Percentiles rank a stretch among this genome's conserved stretches.
Conservation (phyloP, 1,140 invertebrate species). For the Caenorhabditis tropicalis region DNA sequence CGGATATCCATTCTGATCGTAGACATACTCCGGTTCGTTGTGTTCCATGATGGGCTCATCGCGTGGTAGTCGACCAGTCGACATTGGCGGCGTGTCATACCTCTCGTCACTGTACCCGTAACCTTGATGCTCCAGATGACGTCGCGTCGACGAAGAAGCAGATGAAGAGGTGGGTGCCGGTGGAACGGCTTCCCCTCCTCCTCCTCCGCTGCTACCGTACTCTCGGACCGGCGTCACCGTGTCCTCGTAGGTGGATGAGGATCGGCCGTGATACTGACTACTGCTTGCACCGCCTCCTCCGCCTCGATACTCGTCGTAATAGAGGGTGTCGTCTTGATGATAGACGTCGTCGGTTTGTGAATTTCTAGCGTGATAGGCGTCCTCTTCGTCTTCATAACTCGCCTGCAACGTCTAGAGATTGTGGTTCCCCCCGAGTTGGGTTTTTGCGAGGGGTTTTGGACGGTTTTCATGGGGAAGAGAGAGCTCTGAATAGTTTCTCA, state of each 20-base stretch:
- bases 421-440: not conserved
- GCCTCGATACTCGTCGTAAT: not conserved
- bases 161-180: not conserved
- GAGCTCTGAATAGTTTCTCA: no score
- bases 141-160: not conserved
- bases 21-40: constrained; percentile 7
- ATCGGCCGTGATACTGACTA: not conserved
- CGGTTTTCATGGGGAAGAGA: no score
- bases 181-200: not conserved
- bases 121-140: not conserved
- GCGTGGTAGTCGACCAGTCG: not conserved
- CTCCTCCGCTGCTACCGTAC: not conserved
- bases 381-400: constrained; percentile 65
- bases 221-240: constrained; percentile 32
- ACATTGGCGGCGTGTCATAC: not conserved
- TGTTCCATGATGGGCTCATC: constrained; percentile 7
- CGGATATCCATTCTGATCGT: constrained; percentile 19
- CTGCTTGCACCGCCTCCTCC: not conserved
- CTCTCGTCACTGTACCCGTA: constrained; percentile 31
- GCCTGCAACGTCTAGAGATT: constrained; percentile 58
- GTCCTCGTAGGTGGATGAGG: not conserved
- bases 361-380: constrained; percentile 53
- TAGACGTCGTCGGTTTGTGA: constrained; percentile 39
- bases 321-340: not conserved
- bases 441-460: no score